These are phyloP conservation scores for Lasioglossum figueresi DNA, from an alignment of 2,888 invertebrate genomes.

Conservation along the genomic window DNA sequence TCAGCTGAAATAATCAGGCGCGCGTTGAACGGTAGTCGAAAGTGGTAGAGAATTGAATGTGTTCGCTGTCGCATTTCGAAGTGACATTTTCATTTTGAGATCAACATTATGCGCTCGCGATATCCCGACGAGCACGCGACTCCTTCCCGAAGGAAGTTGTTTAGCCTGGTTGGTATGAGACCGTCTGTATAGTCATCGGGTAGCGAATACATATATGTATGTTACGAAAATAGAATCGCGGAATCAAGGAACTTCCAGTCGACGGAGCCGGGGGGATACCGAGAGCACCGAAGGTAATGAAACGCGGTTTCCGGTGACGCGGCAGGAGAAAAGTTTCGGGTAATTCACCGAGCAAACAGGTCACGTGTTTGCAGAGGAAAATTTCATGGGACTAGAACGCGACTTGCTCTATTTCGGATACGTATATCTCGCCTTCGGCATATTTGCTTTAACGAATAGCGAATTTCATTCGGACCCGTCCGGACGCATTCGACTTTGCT, in stretches of 20 bases:
- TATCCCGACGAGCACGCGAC: slow-evolving; percentile 13
- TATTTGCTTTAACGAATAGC: slow-evolving; percentile 31
- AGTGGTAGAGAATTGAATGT: neutral
- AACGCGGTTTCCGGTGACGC: slow-evolving; percentile 42
- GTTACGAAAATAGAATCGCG: slow-evolving; percentile 35
- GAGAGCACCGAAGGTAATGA: slow-evolving; percentile 30
- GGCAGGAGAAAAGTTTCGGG: slow-evolving; percentile 35
- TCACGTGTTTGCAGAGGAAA: slow-evolving; percentile 50
- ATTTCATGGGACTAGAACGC: slow-evolving; percentile 28
- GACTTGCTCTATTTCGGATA: slow-evolving; percentile 18
- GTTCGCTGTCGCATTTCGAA: neutral
- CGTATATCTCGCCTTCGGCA: slow-evolving; percentile 4
- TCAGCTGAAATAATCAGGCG: too few species aligned
- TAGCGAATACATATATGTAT: slow-evolving; percentile 28
- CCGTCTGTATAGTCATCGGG: neutral
- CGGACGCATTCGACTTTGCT: neutral
- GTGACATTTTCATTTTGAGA: neutral
- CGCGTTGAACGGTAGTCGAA: neutral
- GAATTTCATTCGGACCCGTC: slow-evolving; percentile 34
- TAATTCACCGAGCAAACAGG: slow-evolving; percentile 50
- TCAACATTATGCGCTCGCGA: neutral
- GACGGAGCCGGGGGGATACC: slow-evolving; percentile 16
- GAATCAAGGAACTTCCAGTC: slow-evolving; percentile 30
- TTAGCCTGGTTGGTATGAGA: neutral
- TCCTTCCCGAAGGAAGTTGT: neutral